Conservation (phyloP, 2,113 vertebrate genomes). For the Athene cunicularia region DNA sequence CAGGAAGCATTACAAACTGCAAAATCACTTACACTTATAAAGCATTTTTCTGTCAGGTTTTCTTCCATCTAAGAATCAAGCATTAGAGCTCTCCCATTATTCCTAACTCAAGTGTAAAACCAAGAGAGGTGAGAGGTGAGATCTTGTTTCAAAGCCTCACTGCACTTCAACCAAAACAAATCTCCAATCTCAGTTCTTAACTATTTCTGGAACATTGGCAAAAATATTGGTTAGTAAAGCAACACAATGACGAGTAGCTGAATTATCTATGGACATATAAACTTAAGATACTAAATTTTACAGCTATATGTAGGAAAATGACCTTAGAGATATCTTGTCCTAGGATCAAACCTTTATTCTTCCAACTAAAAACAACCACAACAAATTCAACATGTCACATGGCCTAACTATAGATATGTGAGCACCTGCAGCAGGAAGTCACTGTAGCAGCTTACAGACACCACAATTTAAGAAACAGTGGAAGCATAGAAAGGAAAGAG, state of each 20-base stretch:
- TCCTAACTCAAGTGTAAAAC: background rate
- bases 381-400: background rate
- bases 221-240: background rate
- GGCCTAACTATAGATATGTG: background rate
- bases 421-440: background rate
- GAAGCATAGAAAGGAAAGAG: background rate
- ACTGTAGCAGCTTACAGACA: background rate
- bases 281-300: background rate
- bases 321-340: background rate
- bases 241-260: background rate
- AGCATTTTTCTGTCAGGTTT: background rate
- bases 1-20: background rate
- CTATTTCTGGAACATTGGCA: background rate
- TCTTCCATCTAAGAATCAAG: background rate
- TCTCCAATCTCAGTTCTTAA: background rate
- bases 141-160: background rate
- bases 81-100: background rate
- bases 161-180: background rate
- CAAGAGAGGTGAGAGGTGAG: background rate
- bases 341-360: background rate
- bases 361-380: background rate
- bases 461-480: background rate
- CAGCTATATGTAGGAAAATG: background rate
- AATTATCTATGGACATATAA: background rate
- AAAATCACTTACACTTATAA: background rate